Percentiles rank a stretch among this genome's conserved stretches.
These are phyloP conservation scores for Cancer borealis DNA, from an alignment of 2,888 invertebrate species.

Conservation along the genomic window DNA sequence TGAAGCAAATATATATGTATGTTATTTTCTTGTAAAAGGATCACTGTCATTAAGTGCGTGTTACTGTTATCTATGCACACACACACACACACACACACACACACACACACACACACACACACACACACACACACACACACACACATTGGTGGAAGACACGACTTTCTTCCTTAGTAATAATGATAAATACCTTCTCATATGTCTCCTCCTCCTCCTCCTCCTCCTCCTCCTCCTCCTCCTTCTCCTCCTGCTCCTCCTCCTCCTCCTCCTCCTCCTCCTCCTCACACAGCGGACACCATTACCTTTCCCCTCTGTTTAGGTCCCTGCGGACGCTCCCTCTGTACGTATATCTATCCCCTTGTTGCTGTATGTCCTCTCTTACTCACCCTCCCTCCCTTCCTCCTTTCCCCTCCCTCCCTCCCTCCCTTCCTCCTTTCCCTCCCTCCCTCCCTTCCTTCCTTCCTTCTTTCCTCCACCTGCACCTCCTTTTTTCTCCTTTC, in stretches of 20 bases:
- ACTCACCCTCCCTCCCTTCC: not conserved
- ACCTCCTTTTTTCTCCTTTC: not conserved
- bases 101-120: constrained; percentile 20
- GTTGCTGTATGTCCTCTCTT: not conserved
- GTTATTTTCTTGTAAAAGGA: not conserved
- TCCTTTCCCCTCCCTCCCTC: not conserved
- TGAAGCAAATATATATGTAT: too few relatives aligned
- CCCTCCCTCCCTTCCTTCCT: not conserved
- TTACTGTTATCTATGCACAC: not conserved
- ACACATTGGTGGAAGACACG: not conserved
- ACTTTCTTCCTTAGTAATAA: not conserved
- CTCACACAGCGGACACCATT: not conserved
- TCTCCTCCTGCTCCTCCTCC: not conserved
- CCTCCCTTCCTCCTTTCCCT: not conserved
- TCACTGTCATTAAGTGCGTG: not conserved
- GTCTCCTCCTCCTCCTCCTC: not conserved
- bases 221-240: constrained; percentile 23
- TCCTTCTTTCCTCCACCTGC: not conserved
- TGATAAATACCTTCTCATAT: constrained; percentile 22
- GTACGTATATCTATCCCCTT: not conserved
- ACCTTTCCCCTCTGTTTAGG: not conserved
- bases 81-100: not conserved
- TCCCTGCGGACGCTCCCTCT: not conserved
- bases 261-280: not conserved
- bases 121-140: constrained; percentile 27